Evolutionary conservation across 1,140 invertebrate species (phyloP).

Genomic region (Drosophila kepulauana): DNA sequence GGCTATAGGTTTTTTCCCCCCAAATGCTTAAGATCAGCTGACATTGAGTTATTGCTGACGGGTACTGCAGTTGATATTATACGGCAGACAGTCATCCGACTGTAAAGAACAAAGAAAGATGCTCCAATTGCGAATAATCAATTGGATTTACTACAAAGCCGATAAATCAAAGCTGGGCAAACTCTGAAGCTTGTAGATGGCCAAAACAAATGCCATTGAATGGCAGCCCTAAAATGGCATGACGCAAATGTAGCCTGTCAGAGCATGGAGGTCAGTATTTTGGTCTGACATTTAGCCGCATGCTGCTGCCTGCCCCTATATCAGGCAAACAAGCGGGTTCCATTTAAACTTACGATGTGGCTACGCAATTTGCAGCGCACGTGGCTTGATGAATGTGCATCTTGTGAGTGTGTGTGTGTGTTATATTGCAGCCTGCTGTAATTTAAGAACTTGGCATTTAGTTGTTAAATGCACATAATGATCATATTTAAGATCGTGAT

Average conservation of each 20-base stretch:
- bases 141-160: conserved; percentile 36
- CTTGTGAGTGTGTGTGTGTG: conserved; percentile 5
- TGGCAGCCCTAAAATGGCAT: conserved; percentile 75
- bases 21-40: background rate
- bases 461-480: conserved; percentile 59
- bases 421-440: conserved; percentile 24
- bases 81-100: background rate
- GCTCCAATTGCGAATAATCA: conserved; percentile 46
- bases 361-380: conserved; percentile 77
- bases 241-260: conserved; percentile 59
- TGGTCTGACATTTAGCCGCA: conserved; percentile 67
- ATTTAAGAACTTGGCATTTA: conserved; percentile 76
- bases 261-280: conserved; percentile 70
- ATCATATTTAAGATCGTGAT: conserved; percentile 71
- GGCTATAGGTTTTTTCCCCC: conserved; percentile 13
- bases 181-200: conserved; percentile 16
- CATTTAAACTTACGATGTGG: conserved; percentile 23
- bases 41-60: conserved; percentile 33
- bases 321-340: conserved; percentile 35
- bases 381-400: conserved; percentile 67
- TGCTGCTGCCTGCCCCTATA: conserved; percentile 40
- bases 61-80: conserved; percentile 15
- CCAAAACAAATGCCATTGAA: conserved; percentile 54
- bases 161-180: conserved; percentile 15
- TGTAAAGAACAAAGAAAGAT: conserved; percentile 30